These are phyloP conservation scores for Alaudala cheleensis DNA, from an alignment of 2,113 vertebrate species.

Conservation along the genomic window DNA sequence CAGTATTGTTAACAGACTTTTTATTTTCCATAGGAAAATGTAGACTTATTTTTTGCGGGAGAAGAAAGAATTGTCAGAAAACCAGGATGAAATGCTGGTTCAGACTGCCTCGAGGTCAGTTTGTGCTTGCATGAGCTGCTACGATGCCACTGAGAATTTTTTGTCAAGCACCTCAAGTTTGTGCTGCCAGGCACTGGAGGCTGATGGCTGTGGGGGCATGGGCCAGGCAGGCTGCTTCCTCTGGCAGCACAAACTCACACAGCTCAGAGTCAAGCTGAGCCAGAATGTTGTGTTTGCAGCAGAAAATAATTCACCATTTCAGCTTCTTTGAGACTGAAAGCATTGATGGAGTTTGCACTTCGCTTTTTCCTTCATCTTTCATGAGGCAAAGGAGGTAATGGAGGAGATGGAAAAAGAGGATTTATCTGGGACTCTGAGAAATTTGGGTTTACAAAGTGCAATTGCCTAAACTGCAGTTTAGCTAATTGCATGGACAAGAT, in stretches of 20 bases:
- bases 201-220: not conserved
- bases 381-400: not conserved
- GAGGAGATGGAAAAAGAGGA: not conserved
- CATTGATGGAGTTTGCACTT: not conserved
- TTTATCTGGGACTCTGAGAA: not conserved
- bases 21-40: not conserved
- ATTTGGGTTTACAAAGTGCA: not conserved
- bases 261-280: not conserved
- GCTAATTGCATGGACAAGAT: not conserved
- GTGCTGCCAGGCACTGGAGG: not conserved
- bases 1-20: not conserved
- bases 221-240: not conserved
- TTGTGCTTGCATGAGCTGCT: not conserved
- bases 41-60: not conserved
- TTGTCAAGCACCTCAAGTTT: not conserved
- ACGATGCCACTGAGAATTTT: not conserved
- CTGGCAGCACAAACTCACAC: fast-evolving
- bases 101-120: not conserved
- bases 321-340: not conserved
- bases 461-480: not conserved
- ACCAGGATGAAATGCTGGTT: not conserved
- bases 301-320: not conserved
- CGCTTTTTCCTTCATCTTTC: not conserved
- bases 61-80: not conserved
- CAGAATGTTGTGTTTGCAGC: not conserved